Evolutionary conservation across 2,888 invertebrate species (phyloP).

Genomic region (Hylaea fasciaria): DNA sequence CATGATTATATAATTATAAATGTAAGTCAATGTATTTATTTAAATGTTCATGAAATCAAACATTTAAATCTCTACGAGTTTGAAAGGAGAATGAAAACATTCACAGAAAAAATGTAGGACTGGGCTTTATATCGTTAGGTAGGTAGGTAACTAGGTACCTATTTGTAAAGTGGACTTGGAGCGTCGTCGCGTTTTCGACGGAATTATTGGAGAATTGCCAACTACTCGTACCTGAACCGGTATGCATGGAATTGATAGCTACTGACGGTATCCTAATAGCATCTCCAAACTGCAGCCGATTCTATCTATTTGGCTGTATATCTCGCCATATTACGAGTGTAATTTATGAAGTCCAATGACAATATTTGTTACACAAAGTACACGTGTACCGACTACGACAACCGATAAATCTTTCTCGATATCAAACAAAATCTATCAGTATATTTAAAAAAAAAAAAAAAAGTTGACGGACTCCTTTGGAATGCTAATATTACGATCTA

Average conservation of each 20-base stretch:
- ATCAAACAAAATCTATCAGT: no score
- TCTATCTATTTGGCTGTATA: neutral
- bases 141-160: no score
- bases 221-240: neutral
- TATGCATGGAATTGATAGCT: neutral
- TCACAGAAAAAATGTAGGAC: neutral
- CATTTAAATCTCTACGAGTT: neutral
- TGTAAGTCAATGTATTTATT: neutral
- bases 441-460: no score
- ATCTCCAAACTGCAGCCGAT: neutral
- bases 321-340: neutral
- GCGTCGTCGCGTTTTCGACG: no score
- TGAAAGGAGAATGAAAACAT: no score
- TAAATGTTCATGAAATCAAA: neutral
- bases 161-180: neutral
- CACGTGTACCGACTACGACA: neutral
- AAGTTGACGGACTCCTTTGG: no score
- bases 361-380: neutral
- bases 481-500: no score
- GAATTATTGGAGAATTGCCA: slow-evolving; percentile 2
- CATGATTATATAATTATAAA: neutral
- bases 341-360: neutral
- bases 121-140: neutral
- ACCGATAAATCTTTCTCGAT: no score
- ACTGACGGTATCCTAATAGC: neutral